Base-by-base conservation (phyloP, 2,888 invertebrate species). In the Andrena haemorrhoa region DNA sequence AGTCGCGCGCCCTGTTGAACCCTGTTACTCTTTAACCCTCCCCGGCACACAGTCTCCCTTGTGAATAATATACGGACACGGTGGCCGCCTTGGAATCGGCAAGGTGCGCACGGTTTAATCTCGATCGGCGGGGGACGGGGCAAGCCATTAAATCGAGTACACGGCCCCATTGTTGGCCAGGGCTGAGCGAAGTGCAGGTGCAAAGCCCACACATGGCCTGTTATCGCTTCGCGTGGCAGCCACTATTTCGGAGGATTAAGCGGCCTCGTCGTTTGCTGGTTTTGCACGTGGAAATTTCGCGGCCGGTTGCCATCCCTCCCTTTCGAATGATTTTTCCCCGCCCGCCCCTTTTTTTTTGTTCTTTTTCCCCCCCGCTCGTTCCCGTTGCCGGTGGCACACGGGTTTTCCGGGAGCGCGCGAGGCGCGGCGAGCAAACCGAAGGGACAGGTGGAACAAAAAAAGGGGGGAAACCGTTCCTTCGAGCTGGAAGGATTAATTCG, bases 171-270 rank as follows among this genome's bases (percentile, higher is more conserved):
- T 82, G 85, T 85, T 75, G 71, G 79, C 53, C 61, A 63, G 53
- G 53, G 35, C 58, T 29, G 69, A 56, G 70, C 64, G 69, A 71
- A 61, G 64, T 75, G 75, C 75, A 86, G 83, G 83, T 87, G 87
- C 60, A 86, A 83, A 85, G 81, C 73, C 75, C 79, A 79, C 77
- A 65, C 72, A 79, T 72, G 73, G 74, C 72, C 77, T 65, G 85
- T 85, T 85, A 85, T 85, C 85, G 85, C 61, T 53, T 56, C 70
- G 53, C 63, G 63, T 75, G 61, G 73, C 64, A 73, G 72, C 81
- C 66, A 74, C 69, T 79, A 79, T 83, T 82, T 87, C 68, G 68
- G 61, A 47, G 83, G 82, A 87, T 87, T 85, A 84, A 87, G 61
- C 75, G 74, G 65, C 73, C 77, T 69, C 82, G 68, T 77, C 51